Conservation (phyloP, 1,140 invertebrate species). For the Formica selysi region DNA sequence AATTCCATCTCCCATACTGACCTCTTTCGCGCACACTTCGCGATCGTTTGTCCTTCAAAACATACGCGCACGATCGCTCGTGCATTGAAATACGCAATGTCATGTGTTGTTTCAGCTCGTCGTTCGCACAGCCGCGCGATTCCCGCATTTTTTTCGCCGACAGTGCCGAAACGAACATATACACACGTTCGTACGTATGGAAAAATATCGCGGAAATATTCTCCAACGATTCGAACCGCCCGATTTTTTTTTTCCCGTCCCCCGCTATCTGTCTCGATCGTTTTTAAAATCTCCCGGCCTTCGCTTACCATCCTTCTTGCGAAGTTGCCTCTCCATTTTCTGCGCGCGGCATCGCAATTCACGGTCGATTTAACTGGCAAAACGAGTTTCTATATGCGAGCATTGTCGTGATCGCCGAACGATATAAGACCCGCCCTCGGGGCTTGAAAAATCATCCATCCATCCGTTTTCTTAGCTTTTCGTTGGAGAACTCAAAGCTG, state of each 20-base stretch:
- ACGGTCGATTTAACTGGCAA: conserved; percentile 69
- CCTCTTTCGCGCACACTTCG: conserved; percentile 4
- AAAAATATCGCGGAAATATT: conserved; percentile 46
- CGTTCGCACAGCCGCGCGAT: background rate
- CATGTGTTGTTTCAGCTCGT: conserved; percentile 56
- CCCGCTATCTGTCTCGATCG: conserved; percentile 25
- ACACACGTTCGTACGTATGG: background rate
- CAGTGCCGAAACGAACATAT: background rate
- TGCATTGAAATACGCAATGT: conserved; percentile 51
- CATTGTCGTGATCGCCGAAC: conserved; percentile 58
- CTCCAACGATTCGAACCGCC: background rate
- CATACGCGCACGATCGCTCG: conserved; percentile 49
- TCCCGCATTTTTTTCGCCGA: conserved; percentile 49
- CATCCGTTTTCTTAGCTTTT: conserved; percentile 35
- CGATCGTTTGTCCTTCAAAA: conserved; percentile 32
- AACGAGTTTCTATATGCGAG: conserved; percentile 59
- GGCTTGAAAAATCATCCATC: conserved; percentile 25
- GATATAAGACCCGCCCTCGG: conserved; percentile 38
- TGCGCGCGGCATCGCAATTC: conserved; percentile 51
- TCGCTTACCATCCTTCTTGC: background rate
- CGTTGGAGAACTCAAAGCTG: conserved; percentile 46
- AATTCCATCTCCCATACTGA: conserved; percentile 45
- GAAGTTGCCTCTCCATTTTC: conserved; percentile 16
- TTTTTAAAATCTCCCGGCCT: conserved; percentile 17
- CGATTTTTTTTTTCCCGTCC: background rate